Conservation (phyloP, 2,113 vertebrate species). For the Channa maculata region DNA sequence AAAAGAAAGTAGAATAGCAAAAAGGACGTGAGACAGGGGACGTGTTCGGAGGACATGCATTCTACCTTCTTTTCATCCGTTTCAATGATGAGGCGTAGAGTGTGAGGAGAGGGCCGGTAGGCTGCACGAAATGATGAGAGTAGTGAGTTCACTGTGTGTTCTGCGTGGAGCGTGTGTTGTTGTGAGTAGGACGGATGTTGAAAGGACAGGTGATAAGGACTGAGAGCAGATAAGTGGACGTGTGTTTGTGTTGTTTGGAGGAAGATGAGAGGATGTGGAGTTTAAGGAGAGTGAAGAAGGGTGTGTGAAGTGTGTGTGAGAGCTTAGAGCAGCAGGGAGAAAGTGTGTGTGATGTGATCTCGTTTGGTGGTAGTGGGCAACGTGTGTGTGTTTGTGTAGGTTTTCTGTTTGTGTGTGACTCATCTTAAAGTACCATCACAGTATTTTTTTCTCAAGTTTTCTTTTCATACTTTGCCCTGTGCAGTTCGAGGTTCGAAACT, state of each 20-base stretch:
- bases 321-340: no score
- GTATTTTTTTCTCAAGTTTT: no score
- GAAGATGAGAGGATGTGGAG: neutral
- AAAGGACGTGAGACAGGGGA: no score
- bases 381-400: neutral
- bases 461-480: no score
- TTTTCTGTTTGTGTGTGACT: constrained; percentile 9
- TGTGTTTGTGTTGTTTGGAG: constrained; percentile 17
- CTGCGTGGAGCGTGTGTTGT: neutral
- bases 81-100: constrained; percentile 2
- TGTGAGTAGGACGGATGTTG: constrained; percentile 9
- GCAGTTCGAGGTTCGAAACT: no score
- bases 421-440: neutral
- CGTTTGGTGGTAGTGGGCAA: constrained; percentile 7
- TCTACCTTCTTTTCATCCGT: constrained; percentile 49
- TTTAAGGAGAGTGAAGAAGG: neutral
- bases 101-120: neutral
- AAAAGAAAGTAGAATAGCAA: no score
- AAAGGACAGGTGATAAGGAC: constrained; percentile 3
- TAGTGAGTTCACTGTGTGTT: neutral
- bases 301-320: constrained; percentile 2
- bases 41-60: constrained; percentile 15
- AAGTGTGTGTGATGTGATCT: constrained; percentile 8
- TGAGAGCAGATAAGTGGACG: constrained; percentile 17
- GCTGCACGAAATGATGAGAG: neutral